phyloP scores from a whole-genome alignment of 2,113 vertebrate species.

The Callospermophilus lateralis region DNA sequence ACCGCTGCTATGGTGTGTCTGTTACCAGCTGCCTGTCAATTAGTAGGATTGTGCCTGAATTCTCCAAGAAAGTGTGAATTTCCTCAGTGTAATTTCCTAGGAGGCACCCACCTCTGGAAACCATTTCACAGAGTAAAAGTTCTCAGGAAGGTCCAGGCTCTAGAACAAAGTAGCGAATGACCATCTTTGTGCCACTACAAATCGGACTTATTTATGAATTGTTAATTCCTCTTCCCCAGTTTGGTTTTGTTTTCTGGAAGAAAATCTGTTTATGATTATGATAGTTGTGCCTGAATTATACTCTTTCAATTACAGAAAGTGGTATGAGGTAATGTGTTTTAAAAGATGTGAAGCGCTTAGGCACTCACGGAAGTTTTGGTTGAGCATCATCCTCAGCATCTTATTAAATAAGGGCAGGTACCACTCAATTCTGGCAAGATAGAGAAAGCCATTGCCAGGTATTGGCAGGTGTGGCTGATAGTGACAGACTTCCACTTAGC shows the following conservation, averaged over 20 bases:
- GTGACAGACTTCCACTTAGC: background rate
- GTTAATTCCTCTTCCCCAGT: background rate
- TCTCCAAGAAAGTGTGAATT: background rate
- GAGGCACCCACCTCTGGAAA: background rate
- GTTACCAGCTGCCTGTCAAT: background rate
- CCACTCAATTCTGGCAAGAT: background rate
- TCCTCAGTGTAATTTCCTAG: background rate
- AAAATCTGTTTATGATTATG: slow-evolving; percentile 53
- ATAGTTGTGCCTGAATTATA: slow-evolving; percentile 29
- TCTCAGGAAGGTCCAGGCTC: background rate
- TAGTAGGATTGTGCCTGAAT: background rate
- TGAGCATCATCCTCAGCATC: slow-evolving; percentile 18
- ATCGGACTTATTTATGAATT: background rate
- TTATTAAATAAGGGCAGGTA: slow-evolving; percentile 32
- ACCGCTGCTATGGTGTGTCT: background rate
- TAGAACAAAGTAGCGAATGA: background rate
- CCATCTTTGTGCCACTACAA: background rate
- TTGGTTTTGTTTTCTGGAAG: slow-evolving; percentile 53
- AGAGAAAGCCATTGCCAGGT: background rate
- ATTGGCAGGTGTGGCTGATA: background rate
- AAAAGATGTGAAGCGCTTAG: slow-evolving; percentile 20
- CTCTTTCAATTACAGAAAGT: background rate
- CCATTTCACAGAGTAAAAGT: background rate
- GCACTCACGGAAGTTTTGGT: background rate
- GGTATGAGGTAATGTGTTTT: background rate